Conservation (phyloP, 1,140 invertebrate genomes). For the Chrysopa pallens region DNA sequence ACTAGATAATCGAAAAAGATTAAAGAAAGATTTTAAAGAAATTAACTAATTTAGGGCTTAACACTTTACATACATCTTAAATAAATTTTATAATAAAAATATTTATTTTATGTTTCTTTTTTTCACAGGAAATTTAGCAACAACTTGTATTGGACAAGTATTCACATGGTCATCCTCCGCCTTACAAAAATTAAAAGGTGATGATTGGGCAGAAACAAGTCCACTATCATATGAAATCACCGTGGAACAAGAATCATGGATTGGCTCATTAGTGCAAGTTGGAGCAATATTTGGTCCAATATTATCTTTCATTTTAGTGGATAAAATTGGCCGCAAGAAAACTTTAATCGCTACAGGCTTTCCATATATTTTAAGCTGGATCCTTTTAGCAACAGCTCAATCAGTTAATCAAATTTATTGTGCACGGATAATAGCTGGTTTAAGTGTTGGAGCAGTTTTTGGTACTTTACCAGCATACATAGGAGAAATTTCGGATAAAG, state of each 20-base stretch:
- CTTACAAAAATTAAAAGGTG: not conserved
- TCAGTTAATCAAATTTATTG: slow-evolving; percentile 25
- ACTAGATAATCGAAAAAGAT: no score
- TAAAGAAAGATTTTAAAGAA: no score
- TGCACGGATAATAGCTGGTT: slow-evolving; percentile 28
- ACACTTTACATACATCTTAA: no score
- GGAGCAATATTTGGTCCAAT: slow-evolving; percentile 43
- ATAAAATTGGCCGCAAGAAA: slow-evolving; percentile 39
- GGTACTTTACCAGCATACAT: no score
- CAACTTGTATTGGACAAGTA: no score
- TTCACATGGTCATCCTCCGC: no score
- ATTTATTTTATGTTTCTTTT: no score
- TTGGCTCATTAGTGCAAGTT: slow-evolving; percentile 43
- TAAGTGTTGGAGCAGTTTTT: slow-evolving; percentile 19
- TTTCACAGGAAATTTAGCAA: no score
- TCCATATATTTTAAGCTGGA: slow-evolving; percentile 38
- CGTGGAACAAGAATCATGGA: slow-evolving; percentile 36
- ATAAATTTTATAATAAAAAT: no score
- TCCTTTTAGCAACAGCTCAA: slow-evolving; percentile 26
- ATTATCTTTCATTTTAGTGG: slow-evolving; percentile 31
- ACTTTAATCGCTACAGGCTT: slow-evolving; percentile 35
- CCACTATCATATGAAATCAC: no score
- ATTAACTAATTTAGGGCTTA: no score
- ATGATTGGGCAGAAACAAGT: not conserved
- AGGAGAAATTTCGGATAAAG: slow-evolving; percentile 12